Conservation (phyloP, 2,888 invertebrate genomes). For the Trisateles emortualis region DNA sequence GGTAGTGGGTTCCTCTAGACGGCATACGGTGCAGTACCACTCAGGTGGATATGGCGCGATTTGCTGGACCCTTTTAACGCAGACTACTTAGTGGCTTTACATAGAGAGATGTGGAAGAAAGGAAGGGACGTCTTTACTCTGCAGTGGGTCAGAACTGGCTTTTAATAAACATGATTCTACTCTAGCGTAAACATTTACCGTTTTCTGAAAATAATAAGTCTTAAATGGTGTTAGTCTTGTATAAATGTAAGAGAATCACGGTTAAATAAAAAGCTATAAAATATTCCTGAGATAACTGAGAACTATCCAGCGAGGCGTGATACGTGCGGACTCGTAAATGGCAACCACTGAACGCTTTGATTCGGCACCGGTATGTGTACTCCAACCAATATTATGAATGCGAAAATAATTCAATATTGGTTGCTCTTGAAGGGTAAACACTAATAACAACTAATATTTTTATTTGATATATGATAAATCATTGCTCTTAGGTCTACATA, state of each 20-base stretch:
- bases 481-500: too few relatives aligned
- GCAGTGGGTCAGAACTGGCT: too few relatives aligned
- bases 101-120: too few relatives aligned
- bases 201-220: neutral
- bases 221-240: neutral
- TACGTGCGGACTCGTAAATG: conserved; percentile 40
- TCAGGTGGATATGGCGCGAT: too few relatives aligned
- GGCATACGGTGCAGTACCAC: too few relatives aligned
- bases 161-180: too few relatives aligned
- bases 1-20: too few relatives aligned
- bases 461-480: neutral
- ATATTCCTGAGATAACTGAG: conserved; percentile 38
- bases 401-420: conserved; percentile 5
- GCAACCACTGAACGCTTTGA: conserved; percentile 34
- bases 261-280: conserved; percentile 44
- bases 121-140: too few relatives aligned
- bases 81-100: too few relatives aligned
- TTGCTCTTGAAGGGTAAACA: neutral
- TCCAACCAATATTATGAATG: conserved; percentile 16
- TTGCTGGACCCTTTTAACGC: too few relatives aligned
- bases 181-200: too few relatives aligned
- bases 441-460: neutral
- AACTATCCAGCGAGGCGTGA: conserved; percentile 33
- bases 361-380: conserved; percentile 28
- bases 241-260: conserved; percentile 31